Base-by-base conservation (phyloP, 2,888 invertebrate genomes). In the Synergus itoensis region DNA sequence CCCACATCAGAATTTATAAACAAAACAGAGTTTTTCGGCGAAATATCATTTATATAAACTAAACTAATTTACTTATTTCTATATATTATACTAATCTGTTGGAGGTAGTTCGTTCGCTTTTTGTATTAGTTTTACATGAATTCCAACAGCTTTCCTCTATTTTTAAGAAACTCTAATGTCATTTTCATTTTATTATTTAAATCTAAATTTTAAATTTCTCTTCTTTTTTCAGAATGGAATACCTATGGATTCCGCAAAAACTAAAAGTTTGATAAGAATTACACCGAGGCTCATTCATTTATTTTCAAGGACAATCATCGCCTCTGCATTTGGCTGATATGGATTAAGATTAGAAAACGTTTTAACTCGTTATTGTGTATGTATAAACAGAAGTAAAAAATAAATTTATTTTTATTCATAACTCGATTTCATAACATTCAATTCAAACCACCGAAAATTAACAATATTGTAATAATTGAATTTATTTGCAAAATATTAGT, bases 201-300 rank as follows among this genome's bases (percentile, higher is more conserved):
- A 48, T 16, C 5, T 48, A 76, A 28, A 65, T 14, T n/a, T 21
- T 9, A 28, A 3, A 75, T 40, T 57, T 63, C 45, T 73, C 18
- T 84, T 41, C 64, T 62, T 65, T 36, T 90, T 90, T 77, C 86
- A 90, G 94, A 94, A 88, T 95, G 96, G 95, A 95, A 96, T 89
- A 92, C 94, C 21, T 95, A 95, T 89, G 96, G 96, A 1, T 94
- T 94, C 75, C 94, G 93, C 36, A 94, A 95, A 87, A 93, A 93
- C 75, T 84, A 82, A 82, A 81, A 69, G 75, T 82, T 45, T 79
- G 21, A 78, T 5, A 28, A 28, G 28, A 21, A 21, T 12, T 62
- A 28, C 28, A 62, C 28, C 1, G 14, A 62, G 62, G 14, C 21
- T 28, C 62, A 62, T 28, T 28, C 11, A 62, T 62, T 21, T 28